Base-by-base conservation (phyloP, 2,797 vertebrate species). In the Chelidonichthys spinosus region DNA sequence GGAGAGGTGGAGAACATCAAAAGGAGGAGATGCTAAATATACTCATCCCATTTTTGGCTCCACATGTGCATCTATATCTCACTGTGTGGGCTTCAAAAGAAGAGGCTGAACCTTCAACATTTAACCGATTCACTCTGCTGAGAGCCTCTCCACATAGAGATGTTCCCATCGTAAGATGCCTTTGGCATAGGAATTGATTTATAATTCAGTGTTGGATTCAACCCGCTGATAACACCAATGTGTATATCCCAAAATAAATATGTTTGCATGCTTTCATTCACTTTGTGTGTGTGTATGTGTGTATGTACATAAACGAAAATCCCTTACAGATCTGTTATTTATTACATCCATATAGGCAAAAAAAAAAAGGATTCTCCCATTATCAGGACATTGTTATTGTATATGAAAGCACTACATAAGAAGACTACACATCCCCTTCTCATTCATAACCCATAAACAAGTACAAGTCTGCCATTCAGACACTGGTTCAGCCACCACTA, bases 21-120 rank as follows among this genome's bases (percentile, higher is more conserved):
- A 88, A 85, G 83, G 56, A 73, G 82, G 63, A 47, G 82, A 87
- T 84, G 75, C 89, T 91, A 90, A 92, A 92, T 92, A 89, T 92
- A 90, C 85, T 72, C 82, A 58, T 84, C 78, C 74, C 81, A 76
- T 85, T 85, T 90, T 88, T 83, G 85, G 82, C 85, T 73, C 81
- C 43, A 18, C 79, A 36, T 87, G 85, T 86, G 85, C 84, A 77
- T 87, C 81, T 82, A 40, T 86, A 84, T 85, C 84, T 85, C 73
- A 2, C 65, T 80, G 87, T 88, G 89, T 85, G 85, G 85, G 87
- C 76, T 84, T 69, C 81, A 83, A 73, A 62, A 75, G 77, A 82
- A 81, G 81, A 84, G 82, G 79, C 74, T 69, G 66, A 90, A 64
- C 54, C 58, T 46, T 77, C 70, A 62, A 39, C 42, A 37, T 81